Conservation (phyloP, 2,888 invertebrate species). For the Frankliniella fusca region DNA sequence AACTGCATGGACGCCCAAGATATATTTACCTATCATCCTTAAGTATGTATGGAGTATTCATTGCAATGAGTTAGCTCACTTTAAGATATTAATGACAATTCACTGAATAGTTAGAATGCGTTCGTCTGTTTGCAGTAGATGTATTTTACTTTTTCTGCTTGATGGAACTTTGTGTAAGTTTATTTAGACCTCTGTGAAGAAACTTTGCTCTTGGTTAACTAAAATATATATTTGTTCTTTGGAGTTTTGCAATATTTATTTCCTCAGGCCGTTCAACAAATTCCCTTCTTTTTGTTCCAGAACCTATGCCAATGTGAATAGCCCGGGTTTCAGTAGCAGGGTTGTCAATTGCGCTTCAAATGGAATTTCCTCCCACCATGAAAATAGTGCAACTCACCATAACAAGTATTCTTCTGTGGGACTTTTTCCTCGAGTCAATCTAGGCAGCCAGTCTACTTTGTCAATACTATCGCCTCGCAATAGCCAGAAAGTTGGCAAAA, state of each 20-base stretch:
- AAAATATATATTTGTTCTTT: not conserved
- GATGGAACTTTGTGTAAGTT: not conserved
- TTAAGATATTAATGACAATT: not conserved
- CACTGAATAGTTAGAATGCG: not conserved
- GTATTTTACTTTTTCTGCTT: not conserved
- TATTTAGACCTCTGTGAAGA: not conserved
- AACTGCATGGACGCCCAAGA: too few relatives aligned
- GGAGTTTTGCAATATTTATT: not conserved
- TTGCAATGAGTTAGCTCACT: not conserved
- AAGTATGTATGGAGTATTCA: too few relatives aligned
- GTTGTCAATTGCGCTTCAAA: conserved; percentile 2
- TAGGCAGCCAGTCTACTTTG: not conserved
- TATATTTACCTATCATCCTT: not conserved
- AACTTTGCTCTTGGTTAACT: not conserved
- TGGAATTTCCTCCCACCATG: not conserved
- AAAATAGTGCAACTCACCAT: not conserved
- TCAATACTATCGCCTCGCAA: not conserved
- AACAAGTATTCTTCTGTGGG: not conserved
- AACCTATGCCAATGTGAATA: not conserved
- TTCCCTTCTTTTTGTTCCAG: not conserved
- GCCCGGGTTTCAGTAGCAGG: not conserved
- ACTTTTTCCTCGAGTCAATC: not conserved
- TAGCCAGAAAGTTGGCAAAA: not conserved
- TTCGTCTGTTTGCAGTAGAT: not conserved
- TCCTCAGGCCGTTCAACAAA: not conserved